Base-by-base conservation (phyloP, 2,797 vertebrate genomes). In the Peromyscus attwateri region DNA sequence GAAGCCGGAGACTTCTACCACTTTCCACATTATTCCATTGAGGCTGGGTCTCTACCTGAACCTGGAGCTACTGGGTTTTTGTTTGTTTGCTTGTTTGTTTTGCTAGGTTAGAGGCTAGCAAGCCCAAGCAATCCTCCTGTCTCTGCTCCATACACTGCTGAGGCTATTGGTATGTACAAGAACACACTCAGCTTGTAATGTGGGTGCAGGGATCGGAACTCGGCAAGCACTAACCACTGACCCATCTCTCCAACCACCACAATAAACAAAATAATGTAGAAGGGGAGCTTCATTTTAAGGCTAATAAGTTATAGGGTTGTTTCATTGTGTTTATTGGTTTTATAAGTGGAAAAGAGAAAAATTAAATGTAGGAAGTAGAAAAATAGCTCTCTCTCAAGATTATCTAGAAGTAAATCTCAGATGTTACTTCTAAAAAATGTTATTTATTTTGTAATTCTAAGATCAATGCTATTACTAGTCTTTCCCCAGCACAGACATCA, bases 341-440 rank as follows among this genome's bases (percentile, higher is more conserved):
- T 97, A 27, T 68, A 37, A 87, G 14, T 75, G 29, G 55, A 87
- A 21, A 87, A 23, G 87, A 92, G 94, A 92, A 95, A 11, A 75
- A 89, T 88, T 62, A 94, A 94, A 81, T 76, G 88, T 27, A 68
- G 80, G 91, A 94, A 81, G 60, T 23, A 96, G 83, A 96, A n/a
- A 96, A 96, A 95, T 27, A 49, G 81, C 37, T 16, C 57, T 43
- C 25, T 81, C 55, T 29, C 27, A 64, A 64, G 81, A 64, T 19
- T 83, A 83, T 64, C 37, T 43, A 40, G 81, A 83, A 83, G 57
- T 31, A 4, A 83, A 64, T 64, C 37, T 64, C 57, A 83, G 57
- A 43, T 64, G 37, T 43, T 29, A 62, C 57, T 43, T 83, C 3
- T 83, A 64, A 62, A 83, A 83, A 43, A 11, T 11, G 60, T 37